Conservation (phyloP, 2,888 invertebrate genomes). For the Hirtodrosophila confusa region DNA sequence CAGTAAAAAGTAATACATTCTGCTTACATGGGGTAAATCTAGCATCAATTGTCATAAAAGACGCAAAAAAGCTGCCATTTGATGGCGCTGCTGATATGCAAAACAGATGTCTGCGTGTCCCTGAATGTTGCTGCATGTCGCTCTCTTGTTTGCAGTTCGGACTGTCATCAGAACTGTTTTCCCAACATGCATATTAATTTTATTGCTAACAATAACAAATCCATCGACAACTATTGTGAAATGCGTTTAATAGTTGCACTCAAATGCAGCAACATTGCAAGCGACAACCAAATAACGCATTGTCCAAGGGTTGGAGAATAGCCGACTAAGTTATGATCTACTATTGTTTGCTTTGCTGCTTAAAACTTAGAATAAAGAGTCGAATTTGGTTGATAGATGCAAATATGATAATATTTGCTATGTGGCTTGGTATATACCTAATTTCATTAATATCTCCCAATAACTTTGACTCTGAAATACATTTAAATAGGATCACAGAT, state of each 20-base stretch:
- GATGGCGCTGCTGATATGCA: conserved; percentile 60
- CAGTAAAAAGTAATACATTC: conserved; percentile 57
- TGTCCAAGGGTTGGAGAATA: not conserved
- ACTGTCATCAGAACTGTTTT: conserved; percentile 66
- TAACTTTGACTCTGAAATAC: too few relatives aligned
- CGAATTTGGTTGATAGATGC: too few relatives aligned
- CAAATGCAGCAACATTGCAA: conserved; percentile 51
- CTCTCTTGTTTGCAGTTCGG: conserved; percentile 34
- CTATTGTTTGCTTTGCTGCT: too few relatives aligned
- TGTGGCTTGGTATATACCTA: too few relatives aligned
- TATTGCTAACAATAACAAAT: conserved; percentile 77
- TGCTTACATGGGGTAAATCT: conserved; percentile 46
- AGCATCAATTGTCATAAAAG: conserved; percentile 50
- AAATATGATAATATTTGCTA: too few relatives aligned
- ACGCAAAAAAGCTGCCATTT: conserved; percentile 50
- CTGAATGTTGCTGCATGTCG: conserved; percentile 27
- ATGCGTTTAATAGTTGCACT: conserved; percentile 70
- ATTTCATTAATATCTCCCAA: too few relatives aligned
- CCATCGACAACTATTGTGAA: conserved; percentile 73
- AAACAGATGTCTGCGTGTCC: conserved; percentile 60
- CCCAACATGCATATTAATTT: conserved; percentile 75
- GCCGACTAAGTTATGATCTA: conserved; percentile 7
- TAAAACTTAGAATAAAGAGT: too few relatives aligned
- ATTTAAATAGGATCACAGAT: too few relatives aligned
- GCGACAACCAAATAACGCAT: conserved; percentile 25